A percentile compares a stretch with the other conserved stretches of the same genome.
These are phyloP conservation scores for Kryptolebias marmoratus DNA, from an alignment of 2,113 vertebrate genomes.

Conservation along the genomic window DNA sequence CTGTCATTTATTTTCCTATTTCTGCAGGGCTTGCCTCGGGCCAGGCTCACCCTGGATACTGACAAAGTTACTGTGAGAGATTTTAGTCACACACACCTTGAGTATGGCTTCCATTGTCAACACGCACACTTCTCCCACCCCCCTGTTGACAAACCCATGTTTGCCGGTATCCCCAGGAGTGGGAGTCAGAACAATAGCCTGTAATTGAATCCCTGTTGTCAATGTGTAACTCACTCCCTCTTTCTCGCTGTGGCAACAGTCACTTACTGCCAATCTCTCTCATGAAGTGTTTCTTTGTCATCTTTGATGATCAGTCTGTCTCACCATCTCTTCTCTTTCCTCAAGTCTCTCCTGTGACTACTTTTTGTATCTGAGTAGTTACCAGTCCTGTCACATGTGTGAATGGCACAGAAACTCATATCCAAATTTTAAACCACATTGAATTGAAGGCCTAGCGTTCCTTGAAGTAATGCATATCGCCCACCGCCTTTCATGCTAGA, in stretches of 20 bases:
- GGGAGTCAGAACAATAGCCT: slow-evolving; percentile 46
- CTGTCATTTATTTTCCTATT: slow-evolving; percentile 44
- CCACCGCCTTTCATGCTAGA: too few species aligned
- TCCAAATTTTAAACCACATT: too few species aligned
- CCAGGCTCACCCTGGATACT: slow-evolving; percentile 31
- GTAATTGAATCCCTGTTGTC: slow-evolving; percentile 64
- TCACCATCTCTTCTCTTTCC: background rate
- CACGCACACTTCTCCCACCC: background rate
- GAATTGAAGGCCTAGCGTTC: too few species aligned
- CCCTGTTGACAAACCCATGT: slow-evolving; percentile 41
- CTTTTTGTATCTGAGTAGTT: too few species aligned
- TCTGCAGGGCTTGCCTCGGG: slow-evolving; percentile 41
- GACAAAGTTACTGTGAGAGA: slow-evolving; percentile 6
- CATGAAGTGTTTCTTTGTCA: slow-evolving; percentile 16
- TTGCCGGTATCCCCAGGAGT: slow-evolving; percentile 30
- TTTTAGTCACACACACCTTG: slow-evolving; percentile 19
- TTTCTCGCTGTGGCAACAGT: slow-evolving; percentile 29
- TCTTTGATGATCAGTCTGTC: slow-evolving; percentile 10
- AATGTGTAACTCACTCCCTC: slow-evolving; percentile 27
- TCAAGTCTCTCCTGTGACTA: background rate
- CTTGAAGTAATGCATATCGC: too few species aligned
- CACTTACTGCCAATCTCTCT: slow-evolving; percentile 21
- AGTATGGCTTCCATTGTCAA: background rate
- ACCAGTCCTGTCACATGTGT: background rate
- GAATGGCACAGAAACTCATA: background rate